A percentile compares a stretch with the other conserved stretches of the same genome.
Conservation (phyloP, 1,140 invertebrate species). For the Bursaphelenchus mucronatus region DNA sequence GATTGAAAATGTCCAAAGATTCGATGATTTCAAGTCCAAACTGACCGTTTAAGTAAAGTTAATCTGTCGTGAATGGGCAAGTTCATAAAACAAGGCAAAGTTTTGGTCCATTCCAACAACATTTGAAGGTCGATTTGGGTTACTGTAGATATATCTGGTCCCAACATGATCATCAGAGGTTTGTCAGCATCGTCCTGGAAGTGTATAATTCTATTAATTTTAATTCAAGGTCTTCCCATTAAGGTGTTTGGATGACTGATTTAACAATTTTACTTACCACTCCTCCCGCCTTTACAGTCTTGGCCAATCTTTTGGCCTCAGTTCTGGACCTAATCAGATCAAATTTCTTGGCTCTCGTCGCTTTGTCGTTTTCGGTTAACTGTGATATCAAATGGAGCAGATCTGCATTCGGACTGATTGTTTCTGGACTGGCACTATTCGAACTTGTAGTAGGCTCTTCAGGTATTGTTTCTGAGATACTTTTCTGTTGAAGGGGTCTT, state of each 20-base stretch:
- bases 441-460: slow-evolving; percentile 15
- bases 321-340: slow-evolving; percentile 36
- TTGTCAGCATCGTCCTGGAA: slow-evolving; percentile 6
- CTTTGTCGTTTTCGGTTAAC: slow-evolving; percentile 37
- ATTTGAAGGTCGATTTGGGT: slow-evolving; percentile 45
- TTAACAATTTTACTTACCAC: too few species aligned
- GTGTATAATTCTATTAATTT: slow-evolving; percentile 9
- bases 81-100: slow-evolving; percentile 32
- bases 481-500: slow-evolving; percentile 21
- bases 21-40: neutral
- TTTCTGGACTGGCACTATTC: neutral
- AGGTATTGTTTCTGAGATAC: slow-evolving; percentile 15
- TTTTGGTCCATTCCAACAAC: slow-evolving; percentile 42
- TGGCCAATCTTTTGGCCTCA: slow-evolving; percentile 42
- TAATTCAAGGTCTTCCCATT: slow-evolving; percentile 7
- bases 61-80: slow-evolving; percentile 32
- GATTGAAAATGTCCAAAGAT: too few species aligned
- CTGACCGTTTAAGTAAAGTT: slow-evolving; percentile 41
- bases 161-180: slow-evolving; percentile 34
- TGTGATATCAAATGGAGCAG: slow-evolving; percentile 32
- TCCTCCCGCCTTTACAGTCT: slow-evolving; percentile 24
- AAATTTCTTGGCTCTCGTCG: slow-evolving; percentile 41
- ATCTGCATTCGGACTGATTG: slow-evolving; percentile 8
- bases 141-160: slow-evolving; percentile 36
- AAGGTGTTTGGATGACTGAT: neutral